Evolutionary conservation across 2,888 invertebrate genomes (phyloP), one percentile per base, ranked within the genome.

Genomic region (Pristionchus maxplancki): DNA sequence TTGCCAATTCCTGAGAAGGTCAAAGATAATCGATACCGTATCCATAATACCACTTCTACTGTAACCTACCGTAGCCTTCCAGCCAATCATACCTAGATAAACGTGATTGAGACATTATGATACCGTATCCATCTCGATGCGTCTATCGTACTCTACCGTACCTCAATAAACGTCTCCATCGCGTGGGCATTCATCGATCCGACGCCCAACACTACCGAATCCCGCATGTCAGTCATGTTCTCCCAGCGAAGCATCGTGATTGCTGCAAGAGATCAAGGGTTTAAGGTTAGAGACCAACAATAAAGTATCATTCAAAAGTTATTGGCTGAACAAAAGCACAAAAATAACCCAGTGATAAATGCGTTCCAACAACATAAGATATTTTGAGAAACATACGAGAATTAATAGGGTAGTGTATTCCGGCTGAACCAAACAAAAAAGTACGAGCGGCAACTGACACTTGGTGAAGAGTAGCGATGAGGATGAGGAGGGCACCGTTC

Each of bases 181-280:
- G 98, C 98, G 92, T 97, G 97, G 31, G 97, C 97, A 95, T 99
- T 99, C 94, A 98, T 97, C 96, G 97, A 97, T 87, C 99, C 99
- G 90, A 98, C 91, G 11, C 92, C 91, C 92, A 97, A 96, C 24
- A 98, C 97, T 11, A 97, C 97, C 0, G 98, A 97, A 95, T 99
- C 98, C 89, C 98, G 96, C 90, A 99, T 97, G 95, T 99, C 99
- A 1, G 96, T 96, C 88, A 97, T 97, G 87, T 94, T 92, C 95
- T 99, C 99, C 95, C 98, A 98, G 88, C 98, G 96, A 88, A 99
- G 96, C 91, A 98, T 96, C 15, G 98, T 98, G 89, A 98, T 97
- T 8, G 88, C 88, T 88, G 53, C 0, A 81, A 50, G 37, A 24
- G 28, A 9, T 48, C 34, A 64, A 62, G 31, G 44, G 62, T 28